Conservation (phyloP, 2,888 invertebrate species). For the Lasioglossum pauxillum region DNA sequence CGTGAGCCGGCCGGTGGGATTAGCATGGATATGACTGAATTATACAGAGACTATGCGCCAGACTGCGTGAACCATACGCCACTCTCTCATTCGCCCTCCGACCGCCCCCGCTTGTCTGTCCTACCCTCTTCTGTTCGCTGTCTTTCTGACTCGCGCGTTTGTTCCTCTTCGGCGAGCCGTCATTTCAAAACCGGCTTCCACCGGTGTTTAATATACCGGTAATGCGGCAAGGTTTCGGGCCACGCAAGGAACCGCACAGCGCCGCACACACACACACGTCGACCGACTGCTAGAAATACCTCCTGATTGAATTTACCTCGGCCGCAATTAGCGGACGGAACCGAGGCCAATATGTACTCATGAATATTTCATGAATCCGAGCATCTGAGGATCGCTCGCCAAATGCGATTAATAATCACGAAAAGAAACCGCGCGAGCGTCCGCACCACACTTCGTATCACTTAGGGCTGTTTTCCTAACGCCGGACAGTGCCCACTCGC, state of each 20-base stretch:
- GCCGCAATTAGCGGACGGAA: constrained; percentile 9
- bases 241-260: constrained; percentile 29
- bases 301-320: constrained; percentile 63
- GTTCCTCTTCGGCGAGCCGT: constrained; percentile 77
- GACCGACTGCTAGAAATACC: not conserved
- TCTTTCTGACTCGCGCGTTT: constrained; percentile 64
- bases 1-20: constrained; percentile 79
- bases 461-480: not conserved
- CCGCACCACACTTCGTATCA: not conserved
- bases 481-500: not conserved
- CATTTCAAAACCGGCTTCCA: constrained; percentile 73
- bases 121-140: constrained; percentile 44
- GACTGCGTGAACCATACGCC: constrained; percentile 81
- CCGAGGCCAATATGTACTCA: constrained; percentile 18
- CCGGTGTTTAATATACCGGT: constrained; percentile 70
- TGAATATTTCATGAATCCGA: constrained; percentile 7
- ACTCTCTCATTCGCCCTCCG: constrained; percentile 51
- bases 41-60: constrained; percentile 82
- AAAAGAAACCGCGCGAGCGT: not conserved
- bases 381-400: constrained; percentile 2
- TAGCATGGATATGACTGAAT: constrained; percentile 83
- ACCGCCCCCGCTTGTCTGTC: constrained; percentile 17
- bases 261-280: too few species aligned
- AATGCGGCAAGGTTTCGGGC: constrained; percentile 65
- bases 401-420: constrained; percentile 3